Base-by-base conservation (phyloP, 2,888 invertebrate species). In the Glyphotaelius pellucidus region DNA sequence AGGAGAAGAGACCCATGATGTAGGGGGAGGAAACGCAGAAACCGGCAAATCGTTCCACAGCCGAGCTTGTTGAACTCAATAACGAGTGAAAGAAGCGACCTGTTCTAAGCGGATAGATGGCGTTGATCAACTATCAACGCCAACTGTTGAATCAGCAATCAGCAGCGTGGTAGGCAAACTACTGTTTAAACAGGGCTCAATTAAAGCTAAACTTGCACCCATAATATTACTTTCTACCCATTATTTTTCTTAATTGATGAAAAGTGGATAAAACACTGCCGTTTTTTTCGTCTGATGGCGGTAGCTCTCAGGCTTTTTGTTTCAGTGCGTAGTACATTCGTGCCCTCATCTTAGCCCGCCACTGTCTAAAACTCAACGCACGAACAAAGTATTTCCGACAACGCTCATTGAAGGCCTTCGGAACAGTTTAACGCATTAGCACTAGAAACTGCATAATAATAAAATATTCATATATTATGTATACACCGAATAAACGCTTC, bases 391-490 rank as follows among this genome's bases (percentile, higher is more conserved):
- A 42, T 86, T 86, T 86, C 47, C 47, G 86, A 86, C n/a, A 86
- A 47, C 42, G 14, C 30, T 47, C 86, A 42, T 86, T 86, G 86
- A 35, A 86, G 86, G n/a, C 86, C 86, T 86, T 86, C 86, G 47
- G 47, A 86, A n/a, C 83, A 35, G 83, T 35, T 83, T 25, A 12
- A 83, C 83, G 19, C 35, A 83, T 35, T n/a, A 67, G 25, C 9
- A 67, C 67, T 67, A 67, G 67, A 67, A 67, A 67, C 67, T 67
- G 67, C 67, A 67, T n/a, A 25, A 67, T 67, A 67, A 67, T 67
- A 67, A 67, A 25, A 67, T 67, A 67, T 67, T 25, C 25, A 67
- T 25, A 67, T 25, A 67, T 67, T 67, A 25, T 47, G 38, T 85
- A 47, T n/a, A 42, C 86, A n/a, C 14, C 47, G n/a, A 35, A 31